These are phyloP conservation scores for Amphiprion percula DNA, from an alignment of 2,113 vertebrate species.

Conservation along the genomic window DNA sequence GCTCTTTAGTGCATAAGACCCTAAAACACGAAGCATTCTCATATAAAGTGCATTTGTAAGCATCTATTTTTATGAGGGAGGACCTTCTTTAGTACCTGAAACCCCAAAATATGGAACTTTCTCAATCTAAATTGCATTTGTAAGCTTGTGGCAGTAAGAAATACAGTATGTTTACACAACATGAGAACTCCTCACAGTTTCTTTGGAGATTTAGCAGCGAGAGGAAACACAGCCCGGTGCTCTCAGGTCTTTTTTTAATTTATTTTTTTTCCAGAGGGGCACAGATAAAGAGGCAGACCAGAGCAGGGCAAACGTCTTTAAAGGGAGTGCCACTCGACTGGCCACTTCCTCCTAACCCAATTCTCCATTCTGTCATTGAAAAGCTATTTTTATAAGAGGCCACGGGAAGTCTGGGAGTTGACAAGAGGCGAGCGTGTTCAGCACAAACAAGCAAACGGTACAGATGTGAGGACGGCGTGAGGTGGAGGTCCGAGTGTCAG, in stretches of 20 bases:
- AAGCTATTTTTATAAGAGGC: conserved; percentile 83
- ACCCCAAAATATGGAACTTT: no score
- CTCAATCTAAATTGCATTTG: no score
- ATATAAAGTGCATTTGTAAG: no score
- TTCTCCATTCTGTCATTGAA: conserved; percentile 82
- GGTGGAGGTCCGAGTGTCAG: no score
- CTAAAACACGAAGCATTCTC: no score
- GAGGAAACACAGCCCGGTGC: conserved; percentile 27
- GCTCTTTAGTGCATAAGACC: no score
- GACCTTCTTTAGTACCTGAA: no score
- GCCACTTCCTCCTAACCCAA: conserved; percentile 77
- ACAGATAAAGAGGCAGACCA: conserved; percentile 54
- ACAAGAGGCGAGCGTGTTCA: conserved; percentile 29
- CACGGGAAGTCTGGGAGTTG: conserved; percentile 78
- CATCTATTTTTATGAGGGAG: no score
- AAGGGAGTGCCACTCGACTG: conserved; percentile 73
- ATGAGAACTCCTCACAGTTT: conserved; percentile 21
- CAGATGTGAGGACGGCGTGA: background rate
- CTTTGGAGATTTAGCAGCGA: conserved; percentile 13
- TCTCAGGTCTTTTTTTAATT: background rate
- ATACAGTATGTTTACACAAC: background rate
- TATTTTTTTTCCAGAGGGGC: conserved; percentile 29
- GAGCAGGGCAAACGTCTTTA: conserved; percentile 47
- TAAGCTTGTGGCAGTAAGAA: no score
- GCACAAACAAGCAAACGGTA: conserved; percentile 11